These are phyloP conservation scores for Melanerpes formicivorus DNA, from an alignment of 2,113 vertebrate species.

Conservation along the genomic window DNA sequence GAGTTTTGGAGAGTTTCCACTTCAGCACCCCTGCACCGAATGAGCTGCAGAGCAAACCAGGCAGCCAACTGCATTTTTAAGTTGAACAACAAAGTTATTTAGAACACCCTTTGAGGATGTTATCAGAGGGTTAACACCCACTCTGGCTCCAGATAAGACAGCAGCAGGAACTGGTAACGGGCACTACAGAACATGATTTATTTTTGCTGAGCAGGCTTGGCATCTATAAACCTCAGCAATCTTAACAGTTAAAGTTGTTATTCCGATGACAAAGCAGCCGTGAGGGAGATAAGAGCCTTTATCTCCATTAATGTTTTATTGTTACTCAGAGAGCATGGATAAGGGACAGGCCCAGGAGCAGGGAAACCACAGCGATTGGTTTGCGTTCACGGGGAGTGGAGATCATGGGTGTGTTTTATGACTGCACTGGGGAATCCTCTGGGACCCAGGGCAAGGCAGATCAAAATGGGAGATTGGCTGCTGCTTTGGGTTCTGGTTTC, in stretches of 20 bases:
- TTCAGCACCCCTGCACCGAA: neutral
- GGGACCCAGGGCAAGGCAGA: conserved; percentile 16
- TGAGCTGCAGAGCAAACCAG: neutral
- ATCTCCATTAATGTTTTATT: conserved; percentile 70
- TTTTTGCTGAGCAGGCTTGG: conserved; percentile 44
- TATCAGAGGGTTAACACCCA: conserved; percentile 36
- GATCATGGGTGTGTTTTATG: conserved; percentile 29
- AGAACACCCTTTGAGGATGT: conserved; percentile 7
- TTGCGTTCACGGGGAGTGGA: conserved; percentile 20
- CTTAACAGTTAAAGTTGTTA: conserved; percentile 68
- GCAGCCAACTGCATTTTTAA: neutral
- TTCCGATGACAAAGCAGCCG: conserved; percentile 67
- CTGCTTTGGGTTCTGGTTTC: conserved; percentile 1
- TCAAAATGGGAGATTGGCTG: neutral
- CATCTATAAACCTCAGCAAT: conserved; percentile 64
- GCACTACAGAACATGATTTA: conserved; percentile 41
- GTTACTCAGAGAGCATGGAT: conserved; percentile 64
- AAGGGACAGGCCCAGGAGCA: conserved; percentile 17
- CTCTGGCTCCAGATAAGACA: conserved; percentile 1
- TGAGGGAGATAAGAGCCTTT: conserved; percentile 67
- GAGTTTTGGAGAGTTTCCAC: neutral
- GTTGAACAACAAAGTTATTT: neutral
- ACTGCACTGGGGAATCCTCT: neutral
- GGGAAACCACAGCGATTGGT: conserved; percentile 66
- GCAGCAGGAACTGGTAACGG: conserved; percentile 1